Percentiles rank a stretch among this genome's conserved stretches.
Evolutionary conservation across 2,797 vertebrate species (phyloP).

Genomic region (Pelochelys cantorii): DNA sequence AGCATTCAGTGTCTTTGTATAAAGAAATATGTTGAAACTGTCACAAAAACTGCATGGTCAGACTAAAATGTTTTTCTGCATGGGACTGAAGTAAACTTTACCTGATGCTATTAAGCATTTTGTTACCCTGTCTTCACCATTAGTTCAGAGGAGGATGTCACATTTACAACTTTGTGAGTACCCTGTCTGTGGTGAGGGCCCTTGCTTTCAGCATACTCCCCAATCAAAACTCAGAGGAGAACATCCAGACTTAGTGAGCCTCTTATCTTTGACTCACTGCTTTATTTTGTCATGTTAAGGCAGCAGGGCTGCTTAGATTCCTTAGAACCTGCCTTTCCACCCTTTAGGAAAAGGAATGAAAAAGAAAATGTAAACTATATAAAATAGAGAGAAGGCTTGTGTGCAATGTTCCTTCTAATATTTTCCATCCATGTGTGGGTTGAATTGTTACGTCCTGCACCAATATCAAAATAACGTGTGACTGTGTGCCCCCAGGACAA

Average conservation of each 20-base stretch:
- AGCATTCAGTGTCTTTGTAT: neutral
- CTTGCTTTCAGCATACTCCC: neutral
- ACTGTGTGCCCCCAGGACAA: too few species aligned
- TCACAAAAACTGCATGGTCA: neutral
- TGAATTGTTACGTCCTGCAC: too few species aligned
- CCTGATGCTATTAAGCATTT: accelerated
- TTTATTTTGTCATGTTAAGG: neutral
- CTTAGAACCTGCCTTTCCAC: neutral
- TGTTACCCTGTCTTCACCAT: neutral
- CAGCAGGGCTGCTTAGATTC: neutral
- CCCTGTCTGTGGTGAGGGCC: neutral
- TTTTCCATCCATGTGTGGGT: too few species aligned
- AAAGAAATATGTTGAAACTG: neutral
- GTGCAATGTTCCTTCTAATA: neutral
- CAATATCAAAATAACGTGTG: too few species aligned
- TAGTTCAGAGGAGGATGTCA: neutral
- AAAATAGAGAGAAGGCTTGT: neutral
- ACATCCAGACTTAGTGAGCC: neutral
- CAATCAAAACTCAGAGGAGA: neutral
- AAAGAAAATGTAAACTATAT: neutral
- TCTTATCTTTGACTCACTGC: neutral
- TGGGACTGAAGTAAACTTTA: neutral
- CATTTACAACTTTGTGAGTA: neutral
- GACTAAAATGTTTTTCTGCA: neutral
- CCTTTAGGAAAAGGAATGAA: neutral